Base-by-base conservation (phyloP, 2,888 invertebrate species). In the Chaetogeoica ovagalla region DNA sequence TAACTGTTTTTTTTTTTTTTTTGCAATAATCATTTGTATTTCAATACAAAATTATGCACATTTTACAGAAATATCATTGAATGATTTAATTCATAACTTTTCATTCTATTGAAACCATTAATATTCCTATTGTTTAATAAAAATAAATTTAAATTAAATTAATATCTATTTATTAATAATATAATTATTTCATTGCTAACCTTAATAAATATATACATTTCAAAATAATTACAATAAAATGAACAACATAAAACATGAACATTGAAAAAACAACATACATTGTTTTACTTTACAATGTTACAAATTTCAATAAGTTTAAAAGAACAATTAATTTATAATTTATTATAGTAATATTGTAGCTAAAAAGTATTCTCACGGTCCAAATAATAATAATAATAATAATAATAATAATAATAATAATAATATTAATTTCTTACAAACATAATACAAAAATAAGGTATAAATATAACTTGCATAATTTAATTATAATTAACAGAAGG, bases 381-480 rank as follows among this genome's bases (percentile, higher is more conserved):
- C 48, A 13, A 68, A 68, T 57, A 74, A 43, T 72, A 72, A 63
- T 52, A 73, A 23, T 62, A 30, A 30, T 30, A 30, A 30, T 30
- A 30, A 30, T 52, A 11, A n/a, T n/a, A 68, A 68, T 57, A 74
- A 43, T 72, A 72, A 63, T 52, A 73, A 23, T 62, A 30, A 30
- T 30, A 30, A 30, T 30, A 30, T 2, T 52, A 11, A 63, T 52
- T 59, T 72, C 19, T 23, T 52, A 74, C 73, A 73, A 73, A 60
- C 60, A 72, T 60, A 60, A 52, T 63, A 77, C 60, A 77, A 69
- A 76, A 69, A 69, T 43, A 60, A 69, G n/a, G 23, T 30, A 77
- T 37, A 48, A 77, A 77, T 15, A 77, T 60, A 62, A 69, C 37
- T 62, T 69, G 69, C 52, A 77, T 69, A 52, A 37, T 77, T 17